Conservation (phyloP, 1,140 invertebrate species). For the Leptopilina clavipes region DNA sequence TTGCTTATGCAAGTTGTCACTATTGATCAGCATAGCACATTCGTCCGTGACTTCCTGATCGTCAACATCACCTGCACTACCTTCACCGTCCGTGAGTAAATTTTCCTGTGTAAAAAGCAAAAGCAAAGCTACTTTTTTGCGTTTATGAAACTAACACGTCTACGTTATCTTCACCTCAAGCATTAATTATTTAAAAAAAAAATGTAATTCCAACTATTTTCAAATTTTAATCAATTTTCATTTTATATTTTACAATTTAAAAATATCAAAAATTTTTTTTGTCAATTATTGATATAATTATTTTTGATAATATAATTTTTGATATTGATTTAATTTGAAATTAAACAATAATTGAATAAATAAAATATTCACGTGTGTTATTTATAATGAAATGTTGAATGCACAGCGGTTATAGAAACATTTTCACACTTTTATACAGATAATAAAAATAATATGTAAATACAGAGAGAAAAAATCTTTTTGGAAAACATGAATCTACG, state of each 20-base stretch:
- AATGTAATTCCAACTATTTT: too few species aligned
- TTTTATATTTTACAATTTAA: too few species aligned
- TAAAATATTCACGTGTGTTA: neutral
- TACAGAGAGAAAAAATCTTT: neutral
- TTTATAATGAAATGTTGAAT: neutral
- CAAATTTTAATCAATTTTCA: too few species aligned
- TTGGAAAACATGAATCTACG: neutral
- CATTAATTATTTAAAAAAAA: neutral
- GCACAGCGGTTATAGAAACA: neutral
- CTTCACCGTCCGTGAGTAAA: slow-evolving; percentile 78
- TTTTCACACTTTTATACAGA: neutral
- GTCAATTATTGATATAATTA: too few species aligned
- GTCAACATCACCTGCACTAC: slow-evolving; percentile 77
- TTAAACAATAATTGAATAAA: too few species aligned
- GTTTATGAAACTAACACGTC: slow-evolving; percentile 2
- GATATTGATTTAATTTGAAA: too few species aligned
- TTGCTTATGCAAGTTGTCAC: slow-evolving; percentile 75
- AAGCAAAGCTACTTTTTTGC: slow-evolving; percentile 47
- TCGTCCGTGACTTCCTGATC: slow-evolving; percentile 87
- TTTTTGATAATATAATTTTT: too few species aligned
- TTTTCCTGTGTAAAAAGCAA: slow-evolving; percentile 73
- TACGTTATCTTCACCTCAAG: neutral
- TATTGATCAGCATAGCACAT: slow-evolving; percentile 87
- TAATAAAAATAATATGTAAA: neutral
- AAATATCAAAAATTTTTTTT: too few species aligned